Percentiles rank a stretch among this genome's conserved stretches.
Conservation (phyloP, 2,888 invertebrate genomes). For the Stenotaenia linearis region DNA sequence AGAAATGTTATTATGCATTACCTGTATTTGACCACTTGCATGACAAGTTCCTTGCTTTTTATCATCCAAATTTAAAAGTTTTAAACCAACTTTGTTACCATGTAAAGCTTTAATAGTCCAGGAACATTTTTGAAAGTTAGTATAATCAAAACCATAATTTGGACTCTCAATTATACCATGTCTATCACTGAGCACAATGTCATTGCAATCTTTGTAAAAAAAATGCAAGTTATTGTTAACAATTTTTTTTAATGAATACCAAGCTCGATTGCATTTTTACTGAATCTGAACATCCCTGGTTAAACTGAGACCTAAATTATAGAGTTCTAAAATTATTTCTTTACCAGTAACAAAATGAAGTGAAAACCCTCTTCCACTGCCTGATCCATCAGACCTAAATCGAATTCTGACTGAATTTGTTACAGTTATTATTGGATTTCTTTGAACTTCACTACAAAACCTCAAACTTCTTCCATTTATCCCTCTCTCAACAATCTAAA, state of each 20-base stretch:
- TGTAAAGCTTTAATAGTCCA: conserved; percentile 60
- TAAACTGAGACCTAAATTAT: too few species aligned
- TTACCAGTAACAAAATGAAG: conserved; percentile 64
- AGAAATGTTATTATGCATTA: too few species aligned
- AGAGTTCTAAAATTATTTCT: too few species aligned
- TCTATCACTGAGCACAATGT: conserved; percentile 56
- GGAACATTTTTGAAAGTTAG: conserved; percentile 60
- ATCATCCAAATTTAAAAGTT: conserved; percentile 72
- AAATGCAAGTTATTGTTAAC: too few species aligned
- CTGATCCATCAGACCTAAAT: conserved; percentile 50
- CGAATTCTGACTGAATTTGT: conserved; percentile 68
- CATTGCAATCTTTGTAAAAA: conserved; percentile 63
- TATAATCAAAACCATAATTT: conserved; percentile 67
- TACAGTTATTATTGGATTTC: conserved; percentile 56
- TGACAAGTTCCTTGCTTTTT: too few species aligned
- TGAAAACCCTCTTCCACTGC: conserved; percentile 64
- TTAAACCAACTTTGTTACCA: conserved; percentile 72
- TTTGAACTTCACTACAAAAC: conserved; percentile 50
- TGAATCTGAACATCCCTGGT: too few species aligned
- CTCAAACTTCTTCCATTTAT: neutral
- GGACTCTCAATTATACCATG: conserved; percentile 77
- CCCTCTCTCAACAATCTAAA: too few species aligned
- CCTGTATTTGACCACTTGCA: too few species aligned
- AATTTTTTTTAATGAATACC: too few species aligned
- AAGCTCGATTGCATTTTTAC: too few species aligned